A percentile compares a stretch with the other conserved stretches of the same genome.
These are phyloP conservation scores for Falco rusticolus DNA, from an alignment of 2,797 vertebrate genomes.

Conservation along the genomic window DNA sequence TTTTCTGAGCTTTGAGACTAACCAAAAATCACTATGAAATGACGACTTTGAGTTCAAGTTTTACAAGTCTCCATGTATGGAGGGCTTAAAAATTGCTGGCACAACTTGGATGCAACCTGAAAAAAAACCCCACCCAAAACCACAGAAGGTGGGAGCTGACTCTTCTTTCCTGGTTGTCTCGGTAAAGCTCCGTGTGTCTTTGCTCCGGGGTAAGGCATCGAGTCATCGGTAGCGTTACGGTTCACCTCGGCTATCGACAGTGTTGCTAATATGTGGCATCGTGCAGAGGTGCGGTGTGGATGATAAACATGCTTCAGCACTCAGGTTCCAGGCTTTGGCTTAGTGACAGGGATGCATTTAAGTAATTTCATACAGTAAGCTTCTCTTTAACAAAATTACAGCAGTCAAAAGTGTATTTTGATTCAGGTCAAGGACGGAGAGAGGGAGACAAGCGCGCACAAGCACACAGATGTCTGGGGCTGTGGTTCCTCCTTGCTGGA, in stretches of 20 bases:
- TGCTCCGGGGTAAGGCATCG: not conserved
- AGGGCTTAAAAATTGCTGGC: not conserved
- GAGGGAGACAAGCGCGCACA: fast-evolving
- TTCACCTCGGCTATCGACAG: not conserved
- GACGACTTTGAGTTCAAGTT: not conserved
- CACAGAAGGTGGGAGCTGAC: not conserved
- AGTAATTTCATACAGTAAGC: slow-evolving; percentile 13
- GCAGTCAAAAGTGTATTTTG: not conserved
- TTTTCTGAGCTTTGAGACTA: not conserved
- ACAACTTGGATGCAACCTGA: not conserved
- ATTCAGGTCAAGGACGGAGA: slow-evolving; percentile 6
- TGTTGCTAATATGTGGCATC: fast-evolving
- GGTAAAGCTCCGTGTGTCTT: not conserved
- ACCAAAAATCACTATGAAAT: not conserved
- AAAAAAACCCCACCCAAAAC: fast-evolving
- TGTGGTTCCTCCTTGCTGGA: not conserved
- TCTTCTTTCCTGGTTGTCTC: not conserved
- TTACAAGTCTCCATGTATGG: not conserved
- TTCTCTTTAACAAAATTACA: slow-evolving; percentile 18
- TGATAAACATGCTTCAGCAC: not conserved
- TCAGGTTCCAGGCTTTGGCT: not conserved
- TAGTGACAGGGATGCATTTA: not conserved
- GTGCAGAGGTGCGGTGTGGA: fast-evolving
- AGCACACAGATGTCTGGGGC: not conserved
- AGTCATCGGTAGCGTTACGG: fast-evolving